A percentile compares a stretch with the other conserved stretches of the same genome.
These are phyloP conservation scores for Tineola bisselliella DNA, from an alignment of 2,888 invertebrate genomes.

Conservation along the genomic window DNA sequence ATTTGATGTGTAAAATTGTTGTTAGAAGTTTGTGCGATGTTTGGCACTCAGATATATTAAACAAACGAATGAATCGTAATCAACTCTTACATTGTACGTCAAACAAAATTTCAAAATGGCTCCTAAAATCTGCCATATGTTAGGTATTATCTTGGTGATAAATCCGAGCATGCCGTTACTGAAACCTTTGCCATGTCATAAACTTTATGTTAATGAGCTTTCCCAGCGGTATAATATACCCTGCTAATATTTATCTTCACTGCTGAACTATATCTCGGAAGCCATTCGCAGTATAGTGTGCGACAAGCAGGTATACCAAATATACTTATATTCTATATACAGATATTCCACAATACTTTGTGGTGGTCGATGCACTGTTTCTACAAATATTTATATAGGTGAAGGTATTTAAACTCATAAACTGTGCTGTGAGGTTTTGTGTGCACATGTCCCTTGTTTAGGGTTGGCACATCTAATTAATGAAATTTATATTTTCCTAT, in stretches of 20 bases:
- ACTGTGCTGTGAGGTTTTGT: constrained; percentile 31
- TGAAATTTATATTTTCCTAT: no score
- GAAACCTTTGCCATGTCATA: constrained; percentile 11
- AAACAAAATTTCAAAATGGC: background rate
- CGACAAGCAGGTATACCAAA: background rate
- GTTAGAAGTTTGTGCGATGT: no score
- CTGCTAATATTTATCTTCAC: constrained; percentile 10
- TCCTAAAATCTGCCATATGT: constrained; percentile 7
- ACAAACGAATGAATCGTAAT: background rate
- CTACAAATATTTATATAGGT: constrained; percentile 38
- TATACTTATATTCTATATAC: background rate
- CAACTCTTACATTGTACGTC: background rate
- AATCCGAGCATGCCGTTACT: constrained; percentile 8
- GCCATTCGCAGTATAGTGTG: background rate
- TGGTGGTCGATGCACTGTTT: constrained; percentile 31
- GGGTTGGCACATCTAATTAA: constrained; percentile 2
- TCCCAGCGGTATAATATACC: constrained; percentile 8
- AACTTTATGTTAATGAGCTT: constrained; percentile 10
- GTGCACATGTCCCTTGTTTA: constrained; percentile 21
- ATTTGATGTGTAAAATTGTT: no score
- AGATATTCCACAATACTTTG: background rate
- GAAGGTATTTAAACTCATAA: constrained; percentile 40
- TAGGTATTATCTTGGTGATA: constrained; percentile 3
- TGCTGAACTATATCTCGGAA: constrained; percentile 10
- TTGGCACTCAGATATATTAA: background rate